phyloP scores from a whole-genome alignment of 2,888 invertebrate genomes.

The Lasioglossum figueresi region DNA sequence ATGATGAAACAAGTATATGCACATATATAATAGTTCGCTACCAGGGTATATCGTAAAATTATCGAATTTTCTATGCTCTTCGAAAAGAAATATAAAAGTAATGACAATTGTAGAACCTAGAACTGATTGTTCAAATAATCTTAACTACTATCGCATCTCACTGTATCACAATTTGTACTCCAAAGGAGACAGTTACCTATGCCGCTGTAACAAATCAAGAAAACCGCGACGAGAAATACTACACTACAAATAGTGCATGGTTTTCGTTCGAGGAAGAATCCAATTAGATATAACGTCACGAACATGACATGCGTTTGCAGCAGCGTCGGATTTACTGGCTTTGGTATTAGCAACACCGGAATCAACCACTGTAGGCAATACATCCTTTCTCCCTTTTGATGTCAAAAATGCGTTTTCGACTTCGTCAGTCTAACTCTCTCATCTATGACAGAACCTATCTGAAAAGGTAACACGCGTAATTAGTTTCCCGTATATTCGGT shows the following conservation, averaged over 20 bases:
- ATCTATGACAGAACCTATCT: constrained; percentile 55
- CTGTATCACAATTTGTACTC: constrained; percentile 90
- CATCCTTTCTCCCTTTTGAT: constrained; percentile 85
- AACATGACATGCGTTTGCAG: constrained; percentile 99
- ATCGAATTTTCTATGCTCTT: constrained; percentile 25
- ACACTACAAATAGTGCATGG: constrained; percentile 99
- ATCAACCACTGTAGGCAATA: constrained; percentile 99
- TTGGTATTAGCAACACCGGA: constrained; percentile 98
- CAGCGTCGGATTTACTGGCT: constrained; percentile 97
- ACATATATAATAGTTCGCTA: constrained; percentile 5
- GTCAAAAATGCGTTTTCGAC: constrained; percentile 38
- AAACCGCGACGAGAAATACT: constrained; percentile 96
- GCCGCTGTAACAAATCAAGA: constrained; percentile 97
- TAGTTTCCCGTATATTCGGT: constrained; percentile 6
- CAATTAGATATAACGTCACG: constrained; percentile 97
- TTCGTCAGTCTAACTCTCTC: constrained; percentile 42
- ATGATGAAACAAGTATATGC: constrained; percentile 10
- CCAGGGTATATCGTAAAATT: background rate
- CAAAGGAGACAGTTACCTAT: constrained; percentile 97
- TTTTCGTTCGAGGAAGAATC: constrained; percentile 98
- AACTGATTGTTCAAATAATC: constrained; percentile 17
- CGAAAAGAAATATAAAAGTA: constrained; percentile 22
- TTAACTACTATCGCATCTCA: constrained; percentile 80
- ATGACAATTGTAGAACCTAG: constrained; percentile 29
- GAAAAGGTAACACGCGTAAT: constrained; percentile 22